Conservation (phyloP, 2,888 invertebrate species). For the Pherbina coryleti region DNA sequence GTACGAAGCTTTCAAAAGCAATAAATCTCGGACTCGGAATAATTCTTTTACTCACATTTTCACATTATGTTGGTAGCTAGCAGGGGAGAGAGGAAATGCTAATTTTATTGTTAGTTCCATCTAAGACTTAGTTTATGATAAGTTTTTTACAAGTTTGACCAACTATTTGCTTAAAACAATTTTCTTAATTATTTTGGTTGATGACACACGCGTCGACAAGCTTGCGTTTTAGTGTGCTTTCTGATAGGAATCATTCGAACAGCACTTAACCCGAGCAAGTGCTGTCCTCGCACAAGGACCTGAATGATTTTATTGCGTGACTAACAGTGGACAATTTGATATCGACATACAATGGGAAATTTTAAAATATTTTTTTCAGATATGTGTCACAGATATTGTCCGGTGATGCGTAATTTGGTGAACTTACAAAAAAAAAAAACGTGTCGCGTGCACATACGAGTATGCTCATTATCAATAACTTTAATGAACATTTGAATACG, state of each 20-base stretch:
- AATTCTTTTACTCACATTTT: background rate
- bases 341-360: background rate
- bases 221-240: background rate
- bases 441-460: slow-evolving; percentile 54
- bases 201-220: background rate
- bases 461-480: no score
- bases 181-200: background rate
- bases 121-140: background rate
- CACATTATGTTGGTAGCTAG: background rate
- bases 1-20: slow-evolving; percentile 52
- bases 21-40: slow-evolving; percentile 41
- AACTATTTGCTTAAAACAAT: background rate
- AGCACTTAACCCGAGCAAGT: background rate
- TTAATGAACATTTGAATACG: no score
- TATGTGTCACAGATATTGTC: slow-evolving; percentile 4
- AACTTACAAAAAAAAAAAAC: no score
- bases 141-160: background rate
- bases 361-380: slow-evolving; percentile 4
- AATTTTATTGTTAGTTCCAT: background rate
- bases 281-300: background rate
- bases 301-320: slow-evolving; percentile 11
- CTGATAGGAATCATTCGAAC: slow-evolving; percentile 14
- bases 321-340: slow-evolving; percentile 33
- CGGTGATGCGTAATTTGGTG: slow-evolving; percentile 32
- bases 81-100: background rate